phyloP scores from a whole-genome alignment of 2,888 invertebrate genomes.

The Patella ulyssiponensis region DNA sequence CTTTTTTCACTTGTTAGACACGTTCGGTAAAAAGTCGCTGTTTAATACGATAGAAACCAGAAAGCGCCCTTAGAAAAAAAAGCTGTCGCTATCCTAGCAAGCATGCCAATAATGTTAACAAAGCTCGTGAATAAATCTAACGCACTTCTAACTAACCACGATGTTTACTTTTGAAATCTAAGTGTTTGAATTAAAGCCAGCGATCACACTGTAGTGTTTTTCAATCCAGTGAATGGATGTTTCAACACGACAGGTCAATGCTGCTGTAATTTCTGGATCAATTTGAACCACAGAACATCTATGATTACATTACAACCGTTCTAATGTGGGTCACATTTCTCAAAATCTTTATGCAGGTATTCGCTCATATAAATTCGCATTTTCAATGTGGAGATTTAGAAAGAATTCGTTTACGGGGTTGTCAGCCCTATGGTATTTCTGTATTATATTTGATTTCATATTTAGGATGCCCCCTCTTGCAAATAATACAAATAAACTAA shows the following conservation, averaged over 20 bases:
- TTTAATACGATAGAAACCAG: not conserved
- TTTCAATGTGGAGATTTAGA: too few relatives aligned
- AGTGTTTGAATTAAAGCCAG: conserved; percentile 7
- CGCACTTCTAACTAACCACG: not conserved
- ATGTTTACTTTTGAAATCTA: conserved; percentile 11
- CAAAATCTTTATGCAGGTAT: too few relatives aligned
- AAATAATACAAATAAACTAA: too few relatives aligned
- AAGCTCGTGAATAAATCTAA: not conserved
- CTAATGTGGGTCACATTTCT: too few relatives aligned
- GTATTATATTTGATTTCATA: too few relatives aligned
- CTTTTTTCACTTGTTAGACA: conserved; percentile 10
- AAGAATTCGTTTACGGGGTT: too few relatives aligned
- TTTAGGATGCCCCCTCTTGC: too few relatives aligned
- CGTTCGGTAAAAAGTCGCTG: conserved; percentile 5
- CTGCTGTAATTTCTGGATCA: too few relatives aligned
- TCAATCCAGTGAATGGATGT: conserved; percentile 5
- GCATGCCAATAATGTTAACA: conserved; percentile 8
- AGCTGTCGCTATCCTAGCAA: conserved; percentile 5
- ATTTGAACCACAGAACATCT: too few relatives aligned
- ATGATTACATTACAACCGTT: too few relatives aligned
- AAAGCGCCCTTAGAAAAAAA: not conserved
- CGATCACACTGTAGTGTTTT: not conserved
- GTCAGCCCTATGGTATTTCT: too few relatives aligned
- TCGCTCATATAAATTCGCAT: too few relatives aligned
- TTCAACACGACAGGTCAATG: conserved; percentile 6